These are phyloP conservation scores for Antechinus stuartii DNA, from an alignment of 2,113 vertebrate genomes.

Conservation along the genomic window DNA sequence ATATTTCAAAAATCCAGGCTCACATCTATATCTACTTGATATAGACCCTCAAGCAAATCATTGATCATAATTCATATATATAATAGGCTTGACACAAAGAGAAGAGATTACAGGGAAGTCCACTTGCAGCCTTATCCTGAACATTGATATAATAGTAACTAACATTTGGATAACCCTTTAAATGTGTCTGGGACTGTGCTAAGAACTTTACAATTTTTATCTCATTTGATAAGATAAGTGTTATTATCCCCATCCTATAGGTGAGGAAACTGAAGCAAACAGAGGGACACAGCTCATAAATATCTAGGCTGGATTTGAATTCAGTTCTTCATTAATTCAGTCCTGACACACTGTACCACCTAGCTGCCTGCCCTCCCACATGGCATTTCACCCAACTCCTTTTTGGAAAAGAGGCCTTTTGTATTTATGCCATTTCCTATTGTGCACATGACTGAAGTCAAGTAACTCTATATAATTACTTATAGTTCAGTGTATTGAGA, in stretches of 20 bases:
- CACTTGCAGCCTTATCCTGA: not conserved
- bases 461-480: slow-evolving; percentile 30
- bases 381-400: not conserved
- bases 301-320: not conserved
- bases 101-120: not conserved
- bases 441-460: not conserved
- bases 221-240: not conserved
- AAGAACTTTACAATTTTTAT: not conserved
- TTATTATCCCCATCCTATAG: not conserved
- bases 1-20: not conserved
- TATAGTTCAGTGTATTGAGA: not conserved
- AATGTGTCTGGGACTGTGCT: not conserved
- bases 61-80: not conserved
- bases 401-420: not conserved
- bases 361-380: not conserved
- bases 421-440: not conserved
- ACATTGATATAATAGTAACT: not conserved
- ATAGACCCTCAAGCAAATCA: not conserved
- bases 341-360: not conserved
- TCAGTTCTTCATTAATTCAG: not conserved
- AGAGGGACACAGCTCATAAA: not conserved
- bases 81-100: not conserved
- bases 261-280: not conserved
- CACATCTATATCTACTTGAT: too few species aligned
- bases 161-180: not conserved